A percentile compares a stretch with the other conserved stretches of the same genome.
Evolutionary conservation across 2,797 vertebrate species (phyloP).

Genomic region (Danionella dracula): DNA sequence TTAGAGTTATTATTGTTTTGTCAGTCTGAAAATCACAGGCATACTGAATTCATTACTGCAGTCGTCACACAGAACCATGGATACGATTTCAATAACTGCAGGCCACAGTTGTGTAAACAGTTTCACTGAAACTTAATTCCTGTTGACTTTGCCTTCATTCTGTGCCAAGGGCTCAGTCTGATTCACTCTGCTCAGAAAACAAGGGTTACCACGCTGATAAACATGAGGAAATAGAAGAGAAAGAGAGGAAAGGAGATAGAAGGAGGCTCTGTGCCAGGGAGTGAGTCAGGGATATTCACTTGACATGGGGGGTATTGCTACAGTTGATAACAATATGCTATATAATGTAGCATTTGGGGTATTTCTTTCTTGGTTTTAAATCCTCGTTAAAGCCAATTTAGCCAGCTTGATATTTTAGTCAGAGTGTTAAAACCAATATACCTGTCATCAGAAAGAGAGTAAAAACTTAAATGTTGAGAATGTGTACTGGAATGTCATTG

Average conservation of each 20-base stretch:
- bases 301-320: conserved; percentile 63
- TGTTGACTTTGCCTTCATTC: conserved; percentile 98
- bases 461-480: too few species aligned
- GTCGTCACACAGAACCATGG: conserved; percentile 98
- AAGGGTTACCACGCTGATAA: conserved; percentile 91
- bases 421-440: too few species aligned
- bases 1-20: conserved; percentile 76
- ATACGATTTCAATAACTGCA: conserved; percentile 99
- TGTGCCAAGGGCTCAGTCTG: conserved; percentile 93
- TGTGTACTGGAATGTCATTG: too few species aligned
- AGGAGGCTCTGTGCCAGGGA: conserved; percentile 69
- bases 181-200: conserved; percentile 91
- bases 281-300: conserved; percentile 65
- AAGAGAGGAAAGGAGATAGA: conserved; percentile 58
- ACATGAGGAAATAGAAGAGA: conserved; percentile 78
- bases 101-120: conserved; percentile 99
- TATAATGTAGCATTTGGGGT: too few species aligned
- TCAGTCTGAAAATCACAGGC: conserved; percentile 88
- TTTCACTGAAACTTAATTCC: conserved; percentile 99
- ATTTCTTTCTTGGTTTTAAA: too few species aligned
- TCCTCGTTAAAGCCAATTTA: too few species aligned
- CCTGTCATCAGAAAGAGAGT: too few species aligned
- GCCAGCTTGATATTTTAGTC: too few species aligned
- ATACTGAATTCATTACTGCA: conserved; percentile 97
- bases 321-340: too few species aligned